Base-by-base conservation (phyloP, 2,113 vertebrate genomes). In the Holacanthus passer region DNA sequence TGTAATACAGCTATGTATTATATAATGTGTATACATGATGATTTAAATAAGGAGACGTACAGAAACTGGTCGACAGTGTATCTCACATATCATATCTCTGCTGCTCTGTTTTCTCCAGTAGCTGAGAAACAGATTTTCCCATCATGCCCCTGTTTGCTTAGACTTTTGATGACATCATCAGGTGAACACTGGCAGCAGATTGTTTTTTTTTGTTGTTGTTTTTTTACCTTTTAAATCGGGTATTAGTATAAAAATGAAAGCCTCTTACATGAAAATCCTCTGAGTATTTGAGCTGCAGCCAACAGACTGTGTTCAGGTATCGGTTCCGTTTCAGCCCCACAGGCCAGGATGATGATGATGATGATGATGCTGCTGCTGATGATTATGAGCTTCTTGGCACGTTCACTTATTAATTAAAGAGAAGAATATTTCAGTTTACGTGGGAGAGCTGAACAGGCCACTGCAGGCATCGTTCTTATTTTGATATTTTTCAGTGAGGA, bases 241-340 rank as follows among this genome's bases (percentile, higher is more conserved):
- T 71, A 93, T 93, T 90, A 93, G 84, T 77, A 63, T 81, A 64
- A 87, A 87, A 84, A 74, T 86, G 62, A 93, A 94, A 91, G 88
- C 89, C 88, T 93, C 93, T 94, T 92, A 93, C 35, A 73, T 87
- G 80, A 82, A 92, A 91, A 94, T 93, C 87, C 87, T 85, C 78
- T 90, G 87, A 88, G 77, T 83, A 86, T 90, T 83, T 82, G 87
- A 87, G 84, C 81, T 48, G 81, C 74, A 29, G 78, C 78, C 55
- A 77, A 53, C 86, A 81, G 81, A 62, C 73, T 53, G 77, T 73
- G 86, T 78, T 91, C 91, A 92, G 91, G 89, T 93, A 89, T 65
- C 73, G 77, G 70, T 58, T 77, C 73, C 77, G 70, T 53, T 77
- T 87, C 59, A 67, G 72, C 53, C 64, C 63, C 53, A 76, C 63